Evolutionary conservation across 1,140 invertebrate species (phyloP).

Genomic region (Hyphantria cunea): DNA sequence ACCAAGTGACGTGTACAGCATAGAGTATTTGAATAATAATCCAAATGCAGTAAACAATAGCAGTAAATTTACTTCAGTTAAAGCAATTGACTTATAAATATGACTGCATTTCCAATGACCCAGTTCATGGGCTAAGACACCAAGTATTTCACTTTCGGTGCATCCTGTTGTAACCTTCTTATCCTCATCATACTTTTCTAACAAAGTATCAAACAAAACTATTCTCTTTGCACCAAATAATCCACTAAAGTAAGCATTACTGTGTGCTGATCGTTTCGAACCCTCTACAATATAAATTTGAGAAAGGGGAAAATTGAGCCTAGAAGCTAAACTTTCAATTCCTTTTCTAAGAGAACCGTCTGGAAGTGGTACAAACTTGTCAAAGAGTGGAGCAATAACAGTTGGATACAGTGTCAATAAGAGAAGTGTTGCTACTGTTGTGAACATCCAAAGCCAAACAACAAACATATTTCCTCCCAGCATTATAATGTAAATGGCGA

Average conservation of each 20-base stretch:
- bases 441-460: conserved; percentile 96
- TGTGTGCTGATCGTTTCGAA: conserved; percentile 97
- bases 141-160: conserved; percentile 95
- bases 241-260: conserved; percentile 99
- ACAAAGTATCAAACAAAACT: conserved; percentile 98
- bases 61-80: conserved; percentile 89
- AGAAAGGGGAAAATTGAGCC: conserved; percentile 95
- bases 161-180: conserved; percentile 87
- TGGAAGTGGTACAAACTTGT: conserved; percentile 98
- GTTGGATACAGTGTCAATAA: conserved; percentile 96
- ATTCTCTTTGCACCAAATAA: conserved; percentile 98
- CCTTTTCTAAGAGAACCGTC: conserved; percentile 93
- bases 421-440: conserved; percentile 89
- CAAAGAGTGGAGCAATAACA: conserved; percentile 98
- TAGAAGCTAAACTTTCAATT: conserved; percentile 95
- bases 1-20: conserved; percentile 93
- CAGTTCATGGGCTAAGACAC: conserved; percentile 97
- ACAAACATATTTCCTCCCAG: conserved; percentile 96
- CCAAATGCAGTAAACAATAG: conserved; percentile 95
- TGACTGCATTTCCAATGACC: conserved; percentile 99
- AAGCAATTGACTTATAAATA: conserved; percentile 92
- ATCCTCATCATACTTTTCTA: conserved; percentile 82
- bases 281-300: conserved; percentile 99
- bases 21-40: conserved; percentile 89
- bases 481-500: conserved; percentile 94